Conservation (phyloP, 2,888 invertebrate genomes). For the Lutraria lutraria region DNA sequence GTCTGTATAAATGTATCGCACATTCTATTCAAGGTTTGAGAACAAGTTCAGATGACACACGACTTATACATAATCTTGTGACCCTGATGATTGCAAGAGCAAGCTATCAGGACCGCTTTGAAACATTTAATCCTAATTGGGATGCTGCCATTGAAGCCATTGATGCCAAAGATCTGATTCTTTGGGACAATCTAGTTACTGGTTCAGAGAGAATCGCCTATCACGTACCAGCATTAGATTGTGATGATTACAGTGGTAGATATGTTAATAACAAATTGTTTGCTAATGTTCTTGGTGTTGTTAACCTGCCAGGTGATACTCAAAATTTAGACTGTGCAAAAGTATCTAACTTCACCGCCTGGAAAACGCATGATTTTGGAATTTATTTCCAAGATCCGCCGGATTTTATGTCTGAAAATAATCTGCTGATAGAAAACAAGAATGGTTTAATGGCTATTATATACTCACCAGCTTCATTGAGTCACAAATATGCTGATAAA, state of each 20-base stretch:
- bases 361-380: conserved; percentile 81
- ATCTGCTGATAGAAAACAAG: conserved; percentile 79
- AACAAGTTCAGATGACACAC: conserved; percentile 73
- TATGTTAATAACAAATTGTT: conserved; percentile 77
- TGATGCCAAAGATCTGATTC: conserved; percentile 65
- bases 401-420: conserved; percentile 64
- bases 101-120: conserved; percentile 77
- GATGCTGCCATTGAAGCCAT: conserved; percentile 74
- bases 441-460: conserved; percentile 77
- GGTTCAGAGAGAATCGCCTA: conserved; percentile 80
- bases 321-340: conserved; percentile 70
- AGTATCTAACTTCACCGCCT: conserved; percentile 76
- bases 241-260: conserved; percentile 58
- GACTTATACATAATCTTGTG: conserved; percentile 78
- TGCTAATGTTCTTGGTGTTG: conserved; percentile 74
- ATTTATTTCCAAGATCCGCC: conserved; percentile 74
- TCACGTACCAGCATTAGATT: conserved; percentile 70
- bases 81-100: conserved; percentile 79
- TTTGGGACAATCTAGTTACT: conserved; percentile 80
- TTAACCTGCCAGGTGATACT: conserved; percentile 28
- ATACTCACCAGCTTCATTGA: conserved; percentile 68
- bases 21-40: conserved; percentile 76
- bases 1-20: background rate
- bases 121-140: conserved; percentile 67
- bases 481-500: conserved; percentile 73